Conservation (phyloP, 2,797 vertebrate species). For the Euthynnus affinis region DNA sequence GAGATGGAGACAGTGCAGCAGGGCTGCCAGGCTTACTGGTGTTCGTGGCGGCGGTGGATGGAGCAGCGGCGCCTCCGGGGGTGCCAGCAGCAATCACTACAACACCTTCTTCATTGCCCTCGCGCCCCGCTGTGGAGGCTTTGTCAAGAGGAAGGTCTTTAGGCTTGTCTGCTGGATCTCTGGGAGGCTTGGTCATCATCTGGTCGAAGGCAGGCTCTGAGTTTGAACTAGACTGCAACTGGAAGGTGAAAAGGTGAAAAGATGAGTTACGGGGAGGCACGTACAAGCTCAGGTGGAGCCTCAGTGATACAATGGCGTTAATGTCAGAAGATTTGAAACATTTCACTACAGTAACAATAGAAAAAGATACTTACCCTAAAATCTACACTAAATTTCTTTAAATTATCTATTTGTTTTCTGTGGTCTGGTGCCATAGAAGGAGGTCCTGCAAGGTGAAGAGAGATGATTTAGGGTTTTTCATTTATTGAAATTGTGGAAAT, state of each 20-base stretch:
- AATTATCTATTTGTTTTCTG: conserved; percentile 98
- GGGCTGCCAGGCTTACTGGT: conserved; percentile 93
- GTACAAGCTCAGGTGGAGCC: neutral
- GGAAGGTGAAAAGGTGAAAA: conserved; percentile 39
- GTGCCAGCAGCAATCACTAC: conserved; percentile 52
- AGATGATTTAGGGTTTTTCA: neutral
- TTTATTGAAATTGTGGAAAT: neutral
- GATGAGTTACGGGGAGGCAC: neutral
- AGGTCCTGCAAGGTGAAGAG: conserved; percentile 84
- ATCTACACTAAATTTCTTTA: conserved; percentile 99
- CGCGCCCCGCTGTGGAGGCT: conserved; percentile 74
- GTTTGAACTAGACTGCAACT: conserved; percentile 96
- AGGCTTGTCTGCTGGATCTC: conserved; percentile 92
- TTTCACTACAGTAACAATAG: neutral
- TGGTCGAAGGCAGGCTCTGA: conserved; percentile 92
- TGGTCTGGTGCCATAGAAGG: conserved; percentile 94
- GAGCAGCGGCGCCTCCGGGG: conserved; percentile 42
- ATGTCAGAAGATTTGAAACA: neutral
- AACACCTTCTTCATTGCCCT: conserved; percentile 65
- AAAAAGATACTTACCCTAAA: conserved; percentile 93
- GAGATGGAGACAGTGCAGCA: conserved; percentile 89
- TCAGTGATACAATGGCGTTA: neutral
- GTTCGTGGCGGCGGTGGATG: conserved; percentile 62
- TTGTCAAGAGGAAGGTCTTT: conserved; percentile 94
- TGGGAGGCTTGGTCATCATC: conserved; percentile 90